phyloP scores from a whole-genome alignment of 2,797 vertebrate species.

The Apogon talboti region DNA sequence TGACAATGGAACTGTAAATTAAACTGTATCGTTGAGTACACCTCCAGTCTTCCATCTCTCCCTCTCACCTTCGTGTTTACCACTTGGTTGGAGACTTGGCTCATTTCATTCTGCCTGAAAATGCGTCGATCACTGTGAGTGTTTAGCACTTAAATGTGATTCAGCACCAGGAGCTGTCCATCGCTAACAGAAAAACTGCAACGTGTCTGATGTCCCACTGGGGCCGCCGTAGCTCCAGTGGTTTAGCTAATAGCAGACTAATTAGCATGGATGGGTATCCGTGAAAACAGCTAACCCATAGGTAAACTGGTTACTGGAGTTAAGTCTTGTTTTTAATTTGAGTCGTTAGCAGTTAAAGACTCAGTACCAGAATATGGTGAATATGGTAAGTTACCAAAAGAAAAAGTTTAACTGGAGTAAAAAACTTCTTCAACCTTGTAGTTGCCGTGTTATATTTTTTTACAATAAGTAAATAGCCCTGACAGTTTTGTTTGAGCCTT shows the following conservation, averaged over 20 bases:
- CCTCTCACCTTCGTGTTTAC: background rate
- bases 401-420: too few species aligned
- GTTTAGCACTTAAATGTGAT: background rate
- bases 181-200: conserved; percentile 20
- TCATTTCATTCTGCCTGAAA: background rate
- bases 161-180: conserved; percentile 91
- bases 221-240: background rate
- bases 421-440: too few species aligned
- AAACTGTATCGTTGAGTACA: too few species aligned
- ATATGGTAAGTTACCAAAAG: too few species aligned
- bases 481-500: too few species aligned
- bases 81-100: background rate
- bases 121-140: background rate
- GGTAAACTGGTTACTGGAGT: background rate
- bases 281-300: too few species aligned
- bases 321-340: background rate
- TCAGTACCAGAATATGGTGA: too few species aligned
- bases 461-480: too few species aligned
- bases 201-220: background rate
- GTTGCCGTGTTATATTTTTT: too few species aligned
- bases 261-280: too few species aligned
- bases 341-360: background rate
- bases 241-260: background rate
- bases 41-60: background rate
- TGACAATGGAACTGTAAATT: too few species aligned